Conservation (phyloP, 35 echinoderm and acorn worm genomes). For the Lytechinus pictus region DNA sequence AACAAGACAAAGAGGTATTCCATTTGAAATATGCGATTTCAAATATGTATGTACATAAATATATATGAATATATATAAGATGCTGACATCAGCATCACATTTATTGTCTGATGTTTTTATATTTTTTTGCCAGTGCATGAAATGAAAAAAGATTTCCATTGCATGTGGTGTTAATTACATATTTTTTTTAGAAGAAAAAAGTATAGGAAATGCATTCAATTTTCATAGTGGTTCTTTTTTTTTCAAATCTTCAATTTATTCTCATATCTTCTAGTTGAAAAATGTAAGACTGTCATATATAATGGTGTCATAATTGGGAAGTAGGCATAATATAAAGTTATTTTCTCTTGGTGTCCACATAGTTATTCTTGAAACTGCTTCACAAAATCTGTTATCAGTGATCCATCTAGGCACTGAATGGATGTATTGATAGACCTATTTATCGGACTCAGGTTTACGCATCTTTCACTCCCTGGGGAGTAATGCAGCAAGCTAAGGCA, state of each 20-base stretch:
- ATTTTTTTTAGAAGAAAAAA: background rate
- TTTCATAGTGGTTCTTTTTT: background rate
- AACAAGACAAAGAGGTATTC: constrained; percentile 18
- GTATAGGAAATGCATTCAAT: background rate
- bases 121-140: constrained; percentile 9
- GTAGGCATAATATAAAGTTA: too few species aligned
- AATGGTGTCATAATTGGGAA: too few species aligned
- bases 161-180: background rate
- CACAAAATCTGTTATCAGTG: too few species aligned
- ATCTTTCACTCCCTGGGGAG: too few species aligned
- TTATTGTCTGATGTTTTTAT: background rate
- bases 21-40: background rate
- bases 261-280: too few species aligned
- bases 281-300: too few species aligned
- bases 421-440: too few species aligned
- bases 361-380: too few species aligned
- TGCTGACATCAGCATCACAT: background rate
- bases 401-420: too few species aligned
- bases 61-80: background rate
- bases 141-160: background rate
- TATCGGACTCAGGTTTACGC: too few species aligned
- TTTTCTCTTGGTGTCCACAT: too few species aligned
- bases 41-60: background rate
- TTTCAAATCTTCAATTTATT: background rate
- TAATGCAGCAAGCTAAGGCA: too few species aligned